Evolutionary conservation across 92 coral and sea anemone species (phyloP).

Genomic region (Nematostella vectensis): DNA sequence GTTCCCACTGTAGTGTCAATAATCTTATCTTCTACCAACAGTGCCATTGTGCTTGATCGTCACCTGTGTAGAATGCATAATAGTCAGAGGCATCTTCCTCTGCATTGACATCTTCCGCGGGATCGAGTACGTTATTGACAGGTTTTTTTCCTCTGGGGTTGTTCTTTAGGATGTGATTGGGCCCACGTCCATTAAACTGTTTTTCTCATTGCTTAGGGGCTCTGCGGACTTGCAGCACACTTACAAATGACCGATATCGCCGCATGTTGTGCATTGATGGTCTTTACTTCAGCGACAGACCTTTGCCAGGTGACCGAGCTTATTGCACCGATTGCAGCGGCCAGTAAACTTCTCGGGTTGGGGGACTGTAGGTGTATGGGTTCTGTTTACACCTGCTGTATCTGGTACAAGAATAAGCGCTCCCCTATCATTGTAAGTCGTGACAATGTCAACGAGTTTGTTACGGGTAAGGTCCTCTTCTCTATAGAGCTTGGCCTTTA

Average conservation of each 20-base stretch:
- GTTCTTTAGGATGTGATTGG: no score
- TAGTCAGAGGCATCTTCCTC: constrained; percentile 13
- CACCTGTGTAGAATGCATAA: constrained; percentile 19
- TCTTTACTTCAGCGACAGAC: no score
- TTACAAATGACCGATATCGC: no score
- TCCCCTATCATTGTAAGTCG: constrained; percentile 29
- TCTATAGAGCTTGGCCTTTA: constrained; percentile 35
- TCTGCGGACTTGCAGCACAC: no score
- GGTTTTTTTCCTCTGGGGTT: not conserved
- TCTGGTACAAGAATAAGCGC: constrained; percentile 24
- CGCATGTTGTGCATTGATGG: no score
- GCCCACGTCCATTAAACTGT: no score
- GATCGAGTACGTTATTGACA: not conserved
- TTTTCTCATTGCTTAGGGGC: no score
- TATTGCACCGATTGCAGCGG: constrained; percentile 12
- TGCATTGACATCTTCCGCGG: not conserved
- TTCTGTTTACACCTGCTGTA: constrained; percentile 6
- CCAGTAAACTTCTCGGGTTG: constrained; percentile 6
- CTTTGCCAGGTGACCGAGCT: constrained; percentile 12
- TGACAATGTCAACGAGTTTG: constrained; percentile 28
- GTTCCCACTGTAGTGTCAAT: constrained; percentile 34
- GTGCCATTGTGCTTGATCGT: constrained; percentile 18
- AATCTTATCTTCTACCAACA: constrained; percentile 32
- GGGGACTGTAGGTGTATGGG: not conserved
- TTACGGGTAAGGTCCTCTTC: constrained; percentile 18